Evolutionary conservation across 2,797 vertebrate genomes (phyloP), one percentile per base, ranked within the genome.

Genomic region (Danio aesculapii): DNA sequence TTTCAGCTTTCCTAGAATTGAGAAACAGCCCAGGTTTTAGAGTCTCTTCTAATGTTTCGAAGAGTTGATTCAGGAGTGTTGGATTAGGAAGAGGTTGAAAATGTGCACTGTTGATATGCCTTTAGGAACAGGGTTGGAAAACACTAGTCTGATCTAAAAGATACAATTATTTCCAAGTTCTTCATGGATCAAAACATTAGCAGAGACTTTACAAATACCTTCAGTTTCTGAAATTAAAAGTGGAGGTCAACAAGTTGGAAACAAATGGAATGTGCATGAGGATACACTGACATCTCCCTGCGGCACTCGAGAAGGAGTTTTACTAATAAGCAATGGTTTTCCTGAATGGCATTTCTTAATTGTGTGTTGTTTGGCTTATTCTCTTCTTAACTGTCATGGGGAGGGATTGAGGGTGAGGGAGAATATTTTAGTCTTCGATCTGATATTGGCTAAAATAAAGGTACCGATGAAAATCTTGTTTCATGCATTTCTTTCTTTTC

Each of bases 161-260:
- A 64, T 44, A 21, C 9, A 2, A 17, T 1, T 70, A 39, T 69
- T 39, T 4, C 0, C 11, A 14, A 76, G 10, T 6, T 47, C 57
- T 43, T 4, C 5, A 16, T 44, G 39, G 3, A 8, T 49, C 39
- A 7, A 43, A 39, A 17, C 21, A 62, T 62, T 41, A 39, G 21
- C 55, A 10, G 12, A 66, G 44, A 13, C 21, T 39, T 70, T 79
- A 59, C 0, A 6, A 59, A 49, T 57, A 59, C 46, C 53, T 70
- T 70, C 8, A 79, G 59, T 61, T 17, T 17, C 12, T 59, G 2
- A 43, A 81, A 58, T 64, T 78, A 90, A 80, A 83, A 84, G 90
- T 91, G 89, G 88, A 92, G 91, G 91, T 93, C 92, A 92, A 92
- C 92, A 93, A 93, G 88, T 90, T 89, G 91, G 91, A 91, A 90